phyloP scores from a whole-genome alignment of 2,113 vertebrate genomes.

The Tragulus kanchil region DNA sequence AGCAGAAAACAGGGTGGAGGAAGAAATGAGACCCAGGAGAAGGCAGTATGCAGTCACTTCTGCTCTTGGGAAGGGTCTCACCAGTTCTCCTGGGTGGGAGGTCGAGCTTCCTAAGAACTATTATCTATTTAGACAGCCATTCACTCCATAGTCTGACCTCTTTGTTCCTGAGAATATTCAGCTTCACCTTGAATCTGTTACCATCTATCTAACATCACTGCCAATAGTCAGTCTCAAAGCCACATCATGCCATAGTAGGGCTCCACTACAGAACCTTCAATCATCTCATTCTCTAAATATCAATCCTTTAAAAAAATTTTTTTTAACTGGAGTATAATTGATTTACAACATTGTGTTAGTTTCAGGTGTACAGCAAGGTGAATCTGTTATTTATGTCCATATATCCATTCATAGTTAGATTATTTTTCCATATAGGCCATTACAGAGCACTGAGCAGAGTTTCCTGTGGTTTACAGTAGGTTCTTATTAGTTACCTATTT shows the following conservation, averaged over 20 bases:
- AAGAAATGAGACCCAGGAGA: background rate
- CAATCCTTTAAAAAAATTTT: background rate
- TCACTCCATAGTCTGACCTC: background rate
- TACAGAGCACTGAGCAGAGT: background rate
- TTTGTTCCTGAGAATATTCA: background rate
- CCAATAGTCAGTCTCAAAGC: background rate
- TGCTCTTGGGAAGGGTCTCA: background rate
- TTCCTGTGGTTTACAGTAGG: background rate
- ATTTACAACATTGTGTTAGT: background rate
- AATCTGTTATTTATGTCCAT: background rate
- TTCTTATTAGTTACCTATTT: background rate
- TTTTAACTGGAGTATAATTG: background rate
- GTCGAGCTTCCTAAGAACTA: background rate
- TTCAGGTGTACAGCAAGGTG: background rate
- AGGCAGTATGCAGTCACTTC: background rate
- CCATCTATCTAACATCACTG: too few relatives aligned
- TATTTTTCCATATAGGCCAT: background rate
- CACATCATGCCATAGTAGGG: fast-evolving
- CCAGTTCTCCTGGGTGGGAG: background rate
- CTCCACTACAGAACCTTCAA: background rate
- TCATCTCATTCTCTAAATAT: background rate
- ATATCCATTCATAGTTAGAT: background rate
- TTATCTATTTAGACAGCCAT: background rate
- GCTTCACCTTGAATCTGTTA: background rate
- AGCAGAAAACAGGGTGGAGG: background rate